Evolutionary conservation across 2,888 invertebrate species (phyloP).

Genomic region (Cataglyphis rosenhaueri): DNA sequence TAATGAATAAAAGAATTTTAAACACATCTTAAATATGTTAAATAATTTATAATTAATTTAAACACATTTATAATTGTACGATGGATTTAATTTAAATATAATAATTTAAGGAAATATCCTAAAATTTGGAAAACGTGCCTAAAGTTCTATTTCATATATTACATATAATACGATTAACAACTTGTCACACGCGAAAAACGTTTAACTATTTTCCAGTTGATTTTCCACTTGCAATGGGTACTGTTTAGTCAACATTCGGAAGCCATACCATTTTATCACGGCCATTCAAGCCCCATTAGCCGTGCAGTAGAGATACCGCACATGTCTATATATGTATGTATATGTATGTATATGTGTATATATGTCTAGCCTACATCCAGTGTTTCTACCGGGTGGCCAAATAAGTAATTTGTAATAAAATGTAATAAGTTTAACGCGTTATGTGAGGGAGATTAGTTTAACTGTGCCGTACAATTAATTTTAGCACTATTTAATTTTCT

Average conservation of each 20-base stretch:
- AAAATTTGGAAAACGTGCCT: conserved; percentile 3
- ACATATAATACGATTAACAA: conserved; percentile 40
- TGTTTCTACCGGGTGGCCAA: conserved; percentile 78
- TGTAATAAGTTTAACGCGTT: background rate
- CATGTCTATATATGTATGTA: conserved; percentile 82
- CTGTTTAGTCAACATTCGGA: conserved; percentile 86
- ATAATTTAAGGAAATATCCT: background rate
- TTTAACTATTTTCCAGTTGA: conserved; percentile 85
- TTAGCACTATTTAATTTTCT: background rate
- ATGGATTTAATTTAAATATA: background rate
- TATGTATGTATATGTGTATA: conserved; percentile 74
- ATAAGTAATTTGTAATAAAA: conserved; percentile 27
- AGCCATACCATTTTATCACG: conserved; percentile 85
- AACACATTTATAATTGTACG: background rate
- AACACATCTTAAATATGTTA: background rate
- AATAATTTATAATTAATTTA: conserved; percentile 7
- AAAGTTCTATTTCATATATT: conserved; percentile 35
- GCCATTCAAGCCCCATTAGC: conserved; percentile 85
- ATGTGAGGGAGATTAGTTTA: background rate
- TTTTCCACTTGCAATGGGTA: conserved; percentile 85
- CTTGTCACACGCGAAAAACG: conserved; percentile 73
- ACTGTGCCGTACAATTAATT: background rate
- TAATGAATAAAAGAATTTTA: too few relatives aligned
- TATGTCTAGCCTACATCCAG: conserved; percentile 72
- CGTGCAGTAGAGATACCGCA: conserved; percentile 85